These are phyloP conservation scores for Cataglyphis cursor DNA, from an alignment of 2,888 invertebrate species.

Conservation along the genomic window DNA sequence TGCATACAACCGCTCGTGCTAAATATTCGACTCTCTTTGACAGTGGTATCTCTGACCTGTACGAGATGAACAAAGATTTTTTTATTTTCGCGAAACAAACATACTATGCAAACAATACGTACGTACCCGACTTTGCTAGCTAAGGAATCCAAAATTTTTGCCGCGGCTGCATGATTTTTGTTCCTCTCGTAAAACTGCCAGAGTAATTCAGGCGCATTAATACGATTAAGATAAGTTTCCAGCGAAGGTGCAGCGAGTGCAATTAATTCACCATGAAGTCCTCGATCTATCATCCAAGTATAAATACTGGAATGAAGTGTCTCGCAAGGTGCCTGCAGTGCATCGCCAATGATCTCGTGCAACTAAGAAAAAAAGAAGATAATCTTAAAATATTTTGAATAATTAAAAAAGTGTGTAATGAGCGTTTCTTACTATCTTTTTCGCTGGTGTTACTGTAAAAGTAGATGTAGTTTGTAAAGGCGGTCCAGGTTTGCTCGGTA, in stretches of 20 bases:
- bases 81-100: conserved; percentile 24
- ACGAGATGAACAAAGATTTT: conserved; percentile 71
- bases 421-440: conserved; percentile 78
- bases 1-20: conserved; percentile 97
- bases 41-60: conserved; percentile 92
- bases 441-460: conserved; percentile 79
- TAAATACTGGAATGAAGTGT: conserved; percentile 96
- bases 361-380: conserved; percentile 85
- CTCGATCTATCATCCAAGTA: conserved; percentile 95
- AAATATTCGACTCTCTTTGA: conserved; percentile 95
- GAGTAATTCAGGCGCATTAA: conserved; percentile 87
- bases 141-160: conserved; percentile 95
- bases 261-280: conserved; percentile 91
- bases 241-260: conserved; percentile 91
- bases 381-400: conserved; percentile 15
- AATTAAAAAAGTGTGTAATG: neutral
- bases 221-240: conserved; percentile 91
- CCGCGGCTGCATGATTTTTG: conserved; percentile 96
- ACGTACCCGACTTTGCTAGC: conserved; percentile 91
- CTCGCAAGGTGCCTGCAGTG: conserved; percentile 93
- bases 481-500: conserved; percentile 86
- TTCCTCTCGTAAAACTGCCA: conserved; percentile 99
- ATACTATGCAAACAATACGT: conserved; percentile 69
- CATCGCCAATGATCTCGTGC: conserved; percentile 90
- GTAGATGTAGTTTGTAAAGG: conserved; percentile 79